Evolutionary conservation across 2,797 vertebrate species (phyloP).

Genomic region (Netta rufina): DNA sequence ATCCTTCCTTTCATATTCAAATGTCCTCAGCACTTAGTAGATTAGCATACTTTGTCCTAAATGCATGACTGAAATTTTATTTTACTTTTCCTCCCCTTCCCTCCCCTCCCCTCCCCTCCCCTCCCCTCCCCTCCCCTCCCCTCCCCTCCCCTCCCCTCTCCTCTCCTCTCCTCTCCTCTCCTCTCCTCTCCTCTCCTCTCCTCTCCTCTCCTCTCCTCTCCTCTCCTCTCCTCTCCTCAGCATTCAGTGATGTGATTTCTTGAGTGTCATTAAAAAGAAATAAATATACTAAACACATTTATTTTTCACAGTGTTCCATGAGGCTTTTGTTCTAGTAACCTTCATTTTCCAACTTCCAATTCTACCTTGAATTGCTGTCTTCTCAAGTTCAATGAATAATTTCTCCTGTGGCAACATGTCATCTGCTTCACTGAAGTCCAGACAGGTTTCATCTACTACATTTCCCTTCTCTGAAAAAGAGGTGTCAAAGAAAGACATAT

Average conservation of each 20-base stretch:
- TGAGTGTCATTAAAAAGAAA: background rate
- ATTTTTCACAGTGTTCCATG: background rate
- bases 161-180: too few species aligned
- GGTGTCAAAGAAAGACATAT: background rate
- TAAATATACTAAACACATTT: background rate
- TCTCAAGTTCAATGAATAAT: conserved; percentile 33
- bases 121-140: too few species aligned
- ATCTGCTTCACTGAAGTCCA: conserved; percentile 50
- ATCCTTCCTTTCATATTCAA: background rate
- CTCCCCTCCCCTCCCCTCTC: too few species aligned
- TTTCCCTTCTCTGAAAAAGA: conserved; percentile 8
- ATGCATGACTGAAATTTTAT: background rate
- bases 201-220: too few species aligned
- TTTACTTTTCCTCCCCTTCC: background rate
- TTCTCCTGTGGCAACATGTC: conserved; percentile 58
- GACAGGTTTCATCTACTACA: conserved; percentile 28
- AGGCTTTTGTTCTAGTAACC: background rate
- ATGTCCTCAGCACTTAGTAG: background rate
- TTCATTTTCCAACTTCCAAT: conserved; percentile 7
- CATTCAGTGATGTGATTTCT: background rate
- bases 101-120: too few species aligned
- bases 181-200: too few species aligned
- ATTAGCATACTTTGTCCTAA: background rate
- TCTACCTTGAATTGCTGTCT: conserved; percentile 42
- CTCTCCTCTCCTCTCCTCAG: too few species aligned